Base-by-base conservation (phyloP, 1,140 invertebrate species). In the Belonocnema kinseyi region DNA sequence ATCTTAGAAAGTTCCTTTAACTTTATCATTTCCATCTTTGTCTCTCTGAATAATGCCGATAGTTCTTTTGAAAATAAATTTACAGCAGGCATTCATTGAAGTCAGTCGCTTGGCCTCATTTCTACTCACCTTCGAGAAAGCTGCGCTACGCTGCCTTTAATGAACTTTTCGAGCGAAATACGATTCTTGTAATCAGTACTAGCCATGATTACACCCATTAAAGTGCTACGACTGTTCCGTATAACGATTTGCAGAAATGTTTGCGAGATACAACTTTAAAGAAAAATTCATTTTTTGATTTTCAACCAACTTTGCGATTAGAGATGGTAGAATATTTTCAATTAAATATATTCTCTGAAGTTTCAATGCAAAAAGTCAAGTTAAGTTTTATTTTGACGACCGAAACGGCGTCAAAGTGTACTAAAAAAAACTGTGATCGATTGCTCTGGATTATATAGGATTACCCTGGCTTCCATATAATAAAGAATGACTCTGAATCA, bases 171-270 rank as follows among this genome's bases (percentile, higher is more conserved):
- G 61, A 46, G 61, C 61, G 26, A 66, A 66, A 66, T 66, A 66
- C 61, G 61, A 66, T 66, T 66, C 61, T 33, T 66, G 61, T 66
- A 66, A 66, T 66, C 61, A 66, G 61, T 40, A 66, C 61, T 14
- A 66, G 46, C 61, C 61, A 66, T 66, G 61, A 66, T 66, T 66
- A 66, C 61, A 66, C 61, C 61, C 61, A 66, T 66, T 66, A 66
- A 66, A 21, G 61, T 40, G n/a, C 61, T 66, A 46, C 40, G 61
- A 66, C 33, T 66, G 61, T 66, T 40, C 33, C 61, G 4, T 8
- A 14, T 66, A 66, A 66, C 61, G 61, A 66, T 66, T 66, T 40
- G 61, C 61, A n/a, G 61, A 66, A 66, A 66, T 66, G 33, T 33
- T 66, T 16, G 14, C 26, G 26, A n/a, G 21, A 66, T 66, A 66